Base-by-base conservation (phyloP, 2,113 vertebrate genomes). In the Ciconia maguari region DNA sequence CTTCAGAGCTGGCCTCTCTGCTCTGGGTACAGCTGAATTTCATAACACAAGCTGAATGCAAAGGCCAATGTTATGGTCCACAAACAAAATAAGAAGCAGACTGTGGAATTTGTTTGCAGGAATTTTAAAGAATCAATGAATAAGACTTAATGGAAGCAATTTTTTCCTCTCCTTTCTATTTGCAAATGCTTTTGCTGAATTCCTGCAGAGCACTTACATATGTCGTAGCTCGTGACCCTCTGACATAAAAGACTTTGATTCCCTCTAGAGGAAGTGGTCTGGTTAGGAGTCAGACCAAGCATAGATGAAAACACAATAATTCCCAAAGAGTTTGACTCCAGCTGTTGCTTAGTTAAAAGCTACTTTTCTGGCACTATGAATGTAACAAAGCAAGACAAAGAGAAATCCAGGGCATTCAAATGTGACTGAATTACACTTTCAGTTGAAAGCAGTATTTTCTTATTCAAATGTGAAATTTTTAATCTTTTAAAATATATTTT, bases 271-370 rank as follows among this genome's bases (percentile, higher is more conserved):
- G 90, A 97, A 96, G 64, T 44, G 68, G 41, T 90, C 74, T 83
- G 44, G 27, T 83, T 89, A 78, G 70, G 72, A 94, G 76, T 48
- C 0, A 0, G 68, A 95, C 55, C 24, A 94, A 92, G 38, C 5
- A 0, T 3, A 64, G 92, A 81, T 10, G 4, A 90, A 94, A 89
- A 75, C 81, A 70, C 41, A 93, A 2, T 65, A 94, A 92, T 96
- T 95, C 85, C 87, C 89, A 55, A 64, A 65, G 71, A 79, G 80
- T 82, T 60, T 95, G 64, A 69, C 54, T 96, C 88, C 88, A 93
- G 94, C 90, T 96, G 93, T 75, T 93, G 69, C 65, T 92, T 38
- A 74, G 57, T 93, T 94, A 87, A 94, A 86, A 97, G 72, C 83
- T 92, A 81, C 76, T 96, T 90, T 93, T 79, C 57, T 94, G 87